These are phyloP conservation scores for Aporophyla nigra DNA, from an alignment of 2,888 invertebrate genomes.

Conservation along the genomic window DNA sequence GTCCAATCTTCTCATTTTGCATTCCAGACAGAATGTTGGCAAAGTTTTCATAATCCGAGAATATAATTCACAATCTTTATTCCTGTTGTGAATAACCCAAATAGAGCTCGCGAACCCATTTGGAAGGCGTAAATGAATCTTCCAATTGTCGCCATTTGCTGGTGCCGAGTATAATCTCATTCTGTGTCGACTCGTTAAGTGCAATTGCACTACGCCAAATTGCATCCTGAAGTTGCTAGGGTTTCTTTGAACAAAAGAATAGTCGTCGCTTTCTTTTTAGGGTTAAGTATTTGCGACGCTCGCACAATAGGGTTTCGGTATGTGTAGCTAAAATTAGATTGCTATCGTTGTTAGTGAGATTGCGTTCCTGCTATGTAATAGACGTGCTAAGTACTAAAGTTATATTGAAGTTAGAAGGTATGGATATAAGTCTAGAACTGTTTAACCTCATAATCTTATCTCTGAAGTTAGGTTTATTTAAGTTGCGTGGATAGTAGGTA, in stretches of 20 bases:
- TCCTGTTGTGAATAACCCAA: slow-evolving; percentile 62
- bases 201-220: slow-evolving; percentile 72
- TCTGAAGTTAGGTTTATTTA: slow-evolving; percentile 26
- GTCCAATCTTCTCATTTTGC: slow-evolving; percentile 28
- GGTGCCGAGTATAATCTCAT: slow-evolving; percentile 71
- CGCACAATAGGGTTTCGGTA: slow-evolving; percentile 53
- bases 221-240: slow-evolving; percentile 66
- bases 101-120: slow-evolving; percentile 60
- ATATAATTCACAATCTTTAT: slow-evolving; percentile 59
- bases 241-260: slow-evolving; percentile 69
- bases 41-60: slow-evolving; percentile 54
- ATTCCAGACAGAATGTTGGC: slow-evolving; percentile 52
- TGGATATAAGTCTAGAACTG: slow-evolving; percentile 16
- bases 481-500: slow-evolving; percentile 11
- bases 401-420: slow-evolving; percentile 33
- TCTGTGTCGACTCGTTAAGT: slow-evolving; percentile 75
- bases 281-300: slow-evolving; percentile 57
- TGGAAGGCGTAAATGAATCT: slow-evolving; percentile 71
- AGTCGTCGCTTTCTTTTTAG: slow-evolving; percentile 62
- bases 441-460: slow-evolving; percentile 31
- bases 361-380: slow-evolving; percentile 40
- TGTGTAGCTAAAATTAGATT: slow-evolving; percentile 59
- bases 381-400: slow-evolving; percentile 34
- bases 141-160: slow-evolving; percentile 71
- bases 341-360: slow-evolving; percentile 46